phyloP scores from a whole-genome alignment of 35 echinoderm and acorn worm genomes.

The Eucidaris tribuloides region DNA sequence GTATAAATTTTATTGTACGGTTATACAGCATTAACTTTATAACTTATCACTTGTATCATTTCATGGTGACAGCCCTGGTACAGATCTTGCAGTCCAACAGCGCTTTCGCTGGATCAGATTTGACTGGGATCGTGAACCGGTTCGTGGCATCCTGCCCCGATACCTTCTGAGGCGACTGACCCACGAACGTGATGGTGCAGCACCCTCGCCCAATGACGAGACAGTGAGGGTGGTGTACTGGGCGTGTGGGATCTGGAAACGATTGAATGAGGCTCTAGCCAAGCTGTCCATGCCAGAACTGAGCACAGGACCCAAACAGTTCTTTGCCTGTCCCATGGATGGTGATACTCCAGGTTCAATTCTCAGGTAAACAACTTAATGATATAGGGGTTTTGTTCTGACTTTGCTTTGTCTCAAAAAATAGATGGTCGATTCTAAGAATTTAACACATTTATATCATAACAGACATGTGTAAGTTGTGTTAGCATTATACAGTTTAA shows the following conservation, averaged over 20 bases:
- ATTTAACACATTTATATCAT: too few relatives aligned
- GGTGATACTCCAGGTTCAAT: conserved; percentile 52
- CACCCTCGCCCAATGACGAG: conserved; percentile 19
- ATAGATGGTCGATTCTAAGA: too few relatives aligned
- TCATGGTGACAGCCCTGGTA: conserved; percentile 64
- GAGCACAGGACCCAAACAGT: conserved; percentile 78
- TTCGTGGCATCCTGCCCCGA: conserved; percentile 30
- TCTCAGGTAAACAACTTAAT: conserved; percentile 30
- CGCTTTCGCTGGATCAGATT: conserved; percentile 86
- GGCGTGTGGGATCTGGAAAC: conserved; percentile 76
- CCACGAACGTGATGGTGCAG: conserved; percentile 21
- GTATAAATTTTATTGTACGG: too few relatives aligned
- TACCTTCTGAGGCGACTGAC: conserved; percentile 53
- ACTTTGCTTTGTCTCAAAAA: too few relatives aligned
- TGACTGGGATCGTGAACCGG: conserved; percentile 80
- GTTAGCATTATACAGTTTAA: too few relatives aligned
- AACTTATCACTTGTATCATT: too few relatives aligned
- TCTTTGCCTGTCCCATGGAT: conserved; percentile 80
- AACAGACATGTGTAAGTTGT: too few relatives aligned
- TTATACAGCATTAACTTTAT: too few relatives aligned
- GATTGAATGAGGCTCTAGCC: conserved; percentile 70
- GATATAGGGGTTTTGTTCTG: background rate
- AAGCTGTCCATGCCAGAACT: conserved; percentile 61
- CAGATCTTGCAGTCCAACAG: conserved; percentile 81
- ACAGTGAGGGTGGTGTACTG: conserved; percentile 47